Percentiles rank a stretch among this genome's conserved stretches.
Conservation (phyloP, 2,888 invertebrate species). For the Neoascia interrupta region DNA sequence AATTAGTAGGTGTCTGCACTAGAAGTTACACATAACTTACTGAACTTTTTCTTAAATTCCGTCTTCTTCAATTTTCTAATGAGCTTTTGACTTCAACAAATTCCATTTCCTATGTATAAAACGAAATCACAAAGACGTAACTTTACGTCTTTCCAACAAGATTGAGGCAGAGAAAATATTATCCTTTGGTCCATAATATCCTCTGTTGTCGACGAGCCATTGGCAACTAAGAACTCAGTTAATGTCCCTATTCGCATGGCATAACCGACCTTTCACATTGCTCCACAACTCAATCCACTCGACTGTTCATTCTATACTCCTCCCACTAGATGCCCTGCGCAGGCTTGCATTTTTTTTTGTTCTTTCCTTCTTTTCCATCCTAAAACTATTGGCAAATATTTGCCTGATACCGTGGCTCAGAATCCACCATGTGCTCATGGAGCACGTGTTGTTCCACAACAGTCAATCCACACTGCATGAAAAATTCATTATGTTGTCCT, state of each 20-base stretch:
- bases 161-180: not conserved
- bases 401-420: conserved; percentile 32
- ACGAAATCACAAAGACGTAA: no score
- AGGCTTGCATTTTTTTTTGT: conserved; percentile 19
- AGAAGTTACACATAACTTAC: no score
- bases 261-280: conserved; percentile 64
- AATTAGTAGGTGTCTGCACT: no score
- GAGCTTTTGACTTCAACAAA: no score
- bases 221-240: conserved; percentile 45
- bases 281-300: conserved; percentile 45
- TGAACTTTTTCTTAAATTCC: no score
- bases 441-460: conserved; percentile 40
- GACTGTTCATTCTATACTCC: conserved; percentile 58
- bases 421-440: conserved; percentile 55
- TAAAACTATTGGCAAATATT: conserved; percentile 52
- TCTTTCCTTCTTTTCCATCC: conserved; percentile 11
- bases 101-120: no score
- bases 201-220: conserved; percentile 17
- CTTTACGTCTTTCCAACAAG: not conserved
- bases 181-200: conserved; percentile 12
- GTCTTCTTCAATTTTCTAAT: no score
- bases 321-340: conserved; percentile 59
- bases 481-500: conserved; percentile 42
- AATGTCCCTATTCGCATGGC: conserved; percentile 44
- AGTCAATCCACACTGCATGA: conserved; percentile 45